These are phyloP conservation scores for Ceratina australensis DNA, from an alignment of 1,140 invertebrate genomes.

Conservation along the genomic window DNA sequence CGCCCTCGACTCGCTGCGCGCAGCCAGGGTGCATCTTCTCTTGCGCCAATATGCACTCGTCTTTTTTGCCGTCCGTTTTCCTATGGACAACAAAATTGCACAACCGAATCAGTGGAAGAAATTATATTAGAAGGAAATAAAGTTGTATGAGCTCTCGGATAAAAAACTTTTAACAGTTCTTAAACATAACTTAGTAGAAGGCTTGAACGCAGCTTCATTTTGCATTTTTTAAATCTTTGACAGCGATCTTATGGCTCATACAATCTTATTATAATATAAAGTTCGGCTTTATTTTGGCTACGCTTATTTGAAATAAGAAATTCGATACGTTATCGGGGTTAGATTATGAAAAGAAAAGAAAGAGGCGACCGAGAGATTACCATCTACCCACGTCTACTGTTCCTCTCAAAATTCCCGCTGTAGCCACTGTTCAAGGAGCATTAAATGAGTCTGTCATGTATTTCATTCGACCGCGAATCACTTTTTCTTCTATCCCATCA, in stretches of 20 bases:
- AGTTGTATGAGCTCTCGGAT: too few species aligned
- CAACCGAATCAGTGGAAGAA: too few species aligned
- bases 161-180: neutral
- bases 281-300: too few species aligned
- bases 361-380: neutral
- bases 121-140: too few species aligned
- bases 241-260: too few species aligned
- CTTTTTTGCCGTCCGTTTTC: slow-evolving; percentile 89
- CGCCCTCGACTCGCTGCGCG: slow-evolving; percentile 87
- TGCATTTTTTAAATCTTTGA: too few species aligned
- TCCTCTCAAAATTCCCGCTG: slow-evolving; percentile 18
- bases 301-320: neutral
- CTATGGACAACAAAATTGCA: slow-evolving; percentile 75
- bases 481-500: neutral
- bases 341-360: slow-evolving; percentile 17
- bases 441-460: slow-evolving; percentile 59
- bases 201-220: neutral
- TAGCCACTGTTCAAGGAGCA: slow-evolving; percentile 58
- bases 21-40: slow-evolving; percentile 92
- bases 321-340: slow-evolving; percentile 2
- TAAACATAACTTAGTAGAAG: too few species aligned
- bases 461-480: slow-evolving; percentile 53
- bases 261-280: too few species aligned
- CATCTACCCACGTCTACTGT: neutral
- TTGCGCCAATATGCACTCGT: slow-evolving; percentile 92